A percentile compares a stretch with the other conserved stretches of the same genome.
Conservation (phyloP, 2,797 vertebrate species). For the Philypnodon macrostomus region DNA sequence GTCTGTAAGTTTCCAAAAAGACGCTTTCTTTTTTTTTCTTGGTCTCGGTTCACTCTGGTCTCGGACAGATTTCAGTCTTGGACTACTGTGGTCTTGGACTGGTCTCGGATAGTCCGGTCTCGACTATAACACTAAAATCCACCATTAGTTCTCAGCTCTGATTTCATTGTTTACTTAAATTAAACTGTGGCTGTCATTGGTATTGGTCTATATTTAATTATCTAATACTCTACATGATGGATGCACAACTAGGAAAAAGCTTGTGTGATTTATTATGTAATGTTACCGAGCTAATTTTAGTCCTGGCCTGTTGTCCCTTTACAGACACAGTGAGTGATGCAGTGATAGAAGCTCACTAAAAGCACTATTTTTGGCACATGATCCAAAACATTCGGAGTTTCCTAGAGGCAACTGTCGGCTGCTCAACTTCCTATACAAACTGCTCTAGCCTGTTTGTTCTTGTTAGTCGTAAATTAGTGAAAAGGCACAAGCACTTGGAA, state of each 20-base stretch:
- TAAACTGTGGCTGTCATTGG: no score
- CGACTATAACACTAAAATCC: no score
- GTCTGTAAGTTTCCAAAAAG: no score
- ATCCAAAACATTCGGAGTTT: slow-evolving; percentile 32
- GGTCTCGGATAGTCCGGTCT: no score
- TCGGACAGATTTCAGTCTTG: no score
- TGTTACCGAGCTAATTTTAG: not conserved
- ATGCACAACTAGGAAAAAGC: not conserved
- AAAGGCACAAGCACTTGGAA: no score
- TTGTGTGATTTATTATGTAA: not conserved
- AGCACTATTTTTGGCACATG: slow-evolving; percentile 41
- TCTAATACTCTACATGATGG: not conserved
- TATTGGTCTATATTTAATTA: no score
- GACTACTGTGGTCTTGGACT: no score
- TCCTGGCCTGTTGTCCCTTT: not conserved
- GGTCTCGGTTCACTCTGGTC: no score
- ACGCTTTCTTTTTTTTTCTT: no score
- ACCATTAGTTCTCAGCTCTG: no score
- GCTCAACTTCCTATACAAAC: slow-evolving; percentile 39
- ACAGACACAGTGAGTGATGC: not conserved
- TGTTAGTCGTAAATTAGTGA: slow-evolving; percentile 29
- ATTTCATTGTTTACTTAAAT: no score
- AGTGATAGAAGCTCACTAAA: not conserved
- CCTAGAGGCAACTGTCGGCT: slow-evolving; percentile 41
- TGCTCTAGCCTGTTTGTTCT: slow-evolving; percentile 49